Base-by-base conservation (phyloP, 2,888 invertebrate species). In the Hypercompe scribonia region DNA sequence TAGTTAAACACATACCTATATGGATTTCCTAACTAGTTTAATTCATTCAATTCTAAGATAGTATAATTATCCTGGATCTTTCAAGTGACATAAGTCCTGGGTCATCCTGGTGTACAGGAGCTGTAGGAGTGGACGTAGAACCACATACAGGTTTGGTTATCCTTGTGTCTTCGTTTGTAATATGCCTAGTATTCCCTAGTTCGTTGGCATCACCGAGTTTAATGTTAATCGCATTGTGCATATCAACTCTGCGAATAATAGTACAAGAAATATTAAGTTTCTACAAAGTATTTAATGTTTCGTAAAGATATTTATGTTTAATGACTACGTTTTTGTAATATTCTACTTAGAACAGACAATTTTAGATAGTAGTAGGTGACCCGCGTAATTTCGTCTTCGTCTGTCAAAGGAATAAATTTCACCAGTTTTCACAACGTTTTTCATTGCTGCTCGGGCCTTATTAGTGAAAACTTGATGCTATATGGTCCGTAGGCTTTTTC, bases 271-370 rank as follows among this genome's bases (percentile, higher is more conserved):
- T 68, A 68, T 39, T 68, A 7, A 36, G 28, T 58, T 33, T n/a
- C 13, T 54, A 50, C 54, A 68, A 68, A 68, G 50, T 33, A 50
- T 34, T 69, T 67, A 72, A 68, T 66, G 42, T 65, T 61, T 28
- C 46, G 66, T 66, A 34, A 65, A 70, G 34, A 73, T 11, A 58
- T 58, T 58, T 58, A 28, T 68, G 36, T 18, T 68, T 68, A 58
- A 68, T 68, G 39, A 68, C 50, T 54, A 68, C 39, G 58, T 31
- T 36, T 28, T 15, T 18, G 33, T 58, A 21, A 34, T 39, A 68
- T 54, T 39, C 58, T 68, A 58, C 68, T 54, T 1, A 28, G 68
- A 58, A 68, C 21, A 21, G 58, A 68, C 54, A 39, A 34, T 58
- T 58, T 39, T 68, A 34, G 50, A n/a, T 50, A 58, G 2, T 5